These are phyloP conservation scores for Leptodactylus fallax DNA, from an alignment of 2,797 vertebrate genomes.

Conservation along the genomic window DNA sequence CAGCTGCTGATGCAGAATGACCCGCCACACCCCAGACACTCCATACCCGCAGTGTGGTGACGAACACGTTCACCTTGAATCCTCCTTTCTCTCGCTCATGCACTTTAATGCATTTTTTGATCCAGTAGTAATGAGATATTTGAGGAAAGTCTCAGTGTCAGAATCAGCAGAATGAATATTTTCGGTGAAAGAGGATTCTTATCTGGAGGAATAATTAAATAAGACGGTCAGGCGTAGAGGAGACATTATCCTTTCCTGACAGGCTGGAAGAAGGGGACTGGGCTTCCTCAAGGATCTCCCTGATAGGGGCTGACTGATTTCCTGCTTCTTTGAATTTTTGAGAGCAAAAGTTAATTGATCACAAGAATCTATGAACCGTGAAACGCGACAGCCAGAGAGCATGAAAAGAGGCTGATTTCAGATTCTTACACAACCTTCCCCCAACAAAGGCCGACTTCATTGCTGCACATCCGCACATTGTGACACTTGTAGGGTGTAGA, in stretches of 20 bases:
- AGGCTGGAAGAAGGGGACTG: constrained; percentile 14
- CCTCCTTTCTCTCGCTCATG: constrained; percentile 1
- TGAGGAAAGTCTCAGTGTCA: constrained; percentile 43
- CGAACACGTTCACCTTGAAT: constrained; percentile 9
- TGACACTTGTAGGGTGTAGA: constrained; percentile 47
- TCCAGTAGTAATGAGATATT: constrained; percentile 50
- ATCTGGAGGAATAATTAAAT: constrained; percentile 58
- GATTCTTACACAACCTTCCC: constrained; percentile 7
- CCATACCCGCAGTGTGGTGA: background rate
- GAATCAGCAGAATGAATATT: constrained; percentile 52
- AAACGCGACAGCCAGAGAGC: constrained; percentile 36
- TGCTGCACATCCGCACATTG: background rate
- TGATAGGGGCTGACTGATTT: constrained; percentile 41
- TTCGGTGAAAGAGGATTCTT: constrained; percentile 43
- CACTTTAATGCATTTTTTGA: constrained; percentile 41
- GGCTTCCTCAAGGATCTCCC: constrained; percentile 49
- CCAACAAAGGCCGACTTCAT: constrained; percentile 30
- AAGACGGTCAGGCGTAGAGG: constrained; percentile 26
- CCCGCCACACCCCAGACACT: background rate
- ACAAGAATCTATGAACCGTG: constrained; percentile 57
- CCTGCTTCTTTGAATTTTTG: constrained; percentile 57
- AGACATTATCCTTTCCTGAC: constrained; percentile 49
- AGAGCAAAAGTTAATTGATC: constrained; percentile 63
- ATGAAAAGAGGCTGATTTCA: constrained; percentile 35
- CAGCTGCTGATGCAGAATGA: background rate